Conservation (phyloP, 1,140 invertebrate genomes). For the Sarcophaga bullata region DNA sequence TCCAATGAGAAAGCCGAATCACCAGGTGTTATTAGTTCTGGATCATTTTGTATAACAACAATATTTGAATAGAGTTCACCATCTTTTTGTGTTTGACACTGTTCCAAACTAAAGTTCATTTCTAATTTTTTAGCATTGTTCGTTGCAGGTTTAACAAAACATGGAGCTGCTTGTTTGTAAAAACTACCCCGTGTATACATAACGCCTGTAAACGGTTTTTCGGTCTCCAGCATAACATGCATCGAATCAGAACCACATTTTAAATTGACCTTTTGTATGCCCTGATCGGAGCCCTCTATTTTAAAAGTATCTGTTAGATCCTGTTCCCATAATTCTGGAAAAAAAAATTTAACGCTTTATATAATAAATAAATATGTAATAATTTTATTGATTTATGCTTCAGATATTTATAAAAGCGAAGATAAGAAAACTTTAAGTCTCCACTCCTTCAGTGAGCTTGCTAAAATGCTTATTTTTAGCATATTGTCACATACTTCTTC, state of each 20-base stretch:
- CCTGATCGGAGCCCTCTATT: slow-evolving; percentile 69
- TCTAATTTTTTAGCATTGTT: slow-evolving; percentile 65
- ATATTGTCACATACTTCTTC: too few species aligned
- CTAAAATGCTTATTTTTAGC: too few species aligned
- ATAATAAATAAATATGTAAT: background rate
- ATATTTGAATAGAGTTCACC: slow-evolving; percentile 70
- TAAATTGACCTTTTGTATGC: slow-evolving; percentile 68
- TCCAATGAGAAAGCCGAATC: slow-evolving; percentile 73
- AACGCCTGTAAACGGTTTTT: slow-evolving; percentile 71
- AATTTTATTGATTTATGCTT: background rate
- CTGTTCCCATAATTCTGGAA: slow-evolving; percentile 68
- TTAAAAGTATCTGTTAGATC: slow-evolving; percentile 69
- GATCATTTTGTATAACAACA: slow-evolving; percentile 72
- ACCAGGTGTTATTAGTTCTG: slow-evolving; percentile 72
- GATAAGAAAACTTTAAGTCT: too few species aligned
- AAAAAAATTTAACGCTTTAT: slow-evolving; percentile 22
- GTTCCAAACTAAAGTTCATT: slow-evolving; percentile 69
- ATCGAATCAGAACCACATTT: slow-evolving; percentile 70
- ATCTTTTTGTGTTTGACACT: slow-evolving; percentile 70
- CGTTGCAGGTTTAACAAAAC: slow-evolving; percentile 68
- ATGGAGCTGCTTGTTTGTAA: slow-evolving; percentile 69
- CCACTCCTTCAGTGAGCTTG: too few species aligned
- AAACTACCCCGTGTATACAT: slow-evolving; percentile 73
- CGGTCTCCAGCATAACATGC: slow-evolving; percentile 68
- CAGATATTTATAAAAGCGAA: too few species aligned